Percentiles rank a stretch among this genome's conserved stretches.
Conservation (phyloP, 30 jellyfish, hydroid and myxozoan genomes). For the Turritopsis dohrnii region DNA sequence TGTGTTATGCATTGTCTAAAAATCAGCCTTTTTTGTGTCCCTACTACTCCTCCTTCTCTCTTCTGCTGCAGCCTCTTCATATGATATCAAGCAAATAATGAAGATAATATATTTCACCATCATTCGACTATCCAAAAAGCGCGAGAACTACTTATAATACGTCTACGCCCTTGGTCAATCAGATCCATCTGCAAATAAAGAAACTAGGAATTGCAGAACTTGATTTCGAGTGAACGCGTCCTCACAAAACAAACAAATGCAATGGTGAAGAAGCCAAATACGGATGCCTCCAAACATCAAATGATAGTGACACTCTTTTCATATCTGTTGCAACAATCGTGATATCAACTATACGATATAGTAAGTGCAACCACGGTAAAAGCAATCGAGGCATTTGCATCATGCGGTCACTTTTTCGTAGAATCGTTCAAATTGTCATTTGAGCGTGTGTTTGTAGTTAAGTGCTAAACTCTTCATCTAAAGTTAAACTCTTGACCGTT, state of each 20-base stretch:
- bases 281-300: neutral
- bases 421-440: neutral
- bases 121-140: neutral
- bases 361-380: neutral
- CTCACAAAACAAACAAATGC: neutral
- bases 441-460: neutral
- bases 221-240: neutral
- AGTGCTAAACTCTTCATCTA: no score
- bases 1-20: no score
- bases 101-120: no score
- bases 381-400: neutral
- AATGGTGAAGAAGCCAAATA: neutral
- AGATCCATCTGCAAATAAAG: neutral
- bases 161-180: neutral
- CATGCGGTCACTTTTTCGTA: neutral
- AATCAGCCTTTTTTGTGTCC: no score
- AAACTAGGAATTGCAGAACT: neutral
- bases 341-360: neutral
- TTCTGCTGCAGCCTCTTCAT: no score
- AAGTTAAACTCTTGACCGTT: neutral
- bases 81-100: no score
- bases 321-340: neutral
- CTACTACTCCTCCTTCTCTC: no score
- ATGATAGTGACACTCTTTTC: neutral
- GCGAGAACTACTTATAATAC: neutral